Base-by-base conservation (phyloP, 2,888 invertebrate species). In the Hyppa rectilinea region DNA sequence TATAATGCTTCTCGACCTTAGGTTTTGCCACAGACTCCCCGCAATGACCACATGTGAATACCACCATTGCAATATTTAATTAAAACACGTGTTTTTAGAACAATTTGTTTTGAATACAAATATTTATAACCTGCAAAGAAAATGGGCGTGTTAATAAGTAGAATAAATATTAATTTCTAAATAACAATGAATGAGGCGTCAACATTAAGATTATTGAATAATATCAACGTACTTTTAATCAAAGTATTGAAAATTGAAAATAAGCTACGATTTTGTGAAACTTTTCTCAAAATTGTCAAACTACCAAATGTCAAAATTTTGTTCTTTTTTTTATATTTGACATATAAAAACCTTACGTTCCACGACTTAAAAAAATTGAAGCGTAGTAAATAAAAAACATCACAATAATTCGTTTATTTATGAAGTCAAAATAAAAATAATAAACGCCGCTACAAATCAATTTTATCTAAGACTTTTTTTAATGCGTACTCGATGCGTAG, bases 21-120 rank as follows among this genome's bases (percentile, higher is more conserved):
- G 98, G 98, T 90, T 99, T 99, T 91, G 99, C 98, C 45, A 99
- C 93, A 49, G 98, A 97, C 75, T 98, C 98, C 0, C 99, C 99
- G 91, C 99, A 99, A 83, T 97, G 97, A 86, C 98, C 98, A 92
- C 99, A 99, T 17, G 98, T 98, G 91, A 99, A 99, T 65, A 98
- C 98, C 53, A 99, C 99, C 99, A 99, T 99, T 55, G 84, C 72
- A 82, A 78, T 66, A 64, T 56, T 50, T 64, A 66, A 59, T 31
- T 66, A 78, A 81, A 63, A 81, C 79, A 79, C 79, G 79, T 89
- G 89, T 78, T 80, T 64, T 77, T 63, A 38, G 6, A 61, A 80
- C 61, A 49, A 79, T 74, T 82, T 83, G 81, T 85, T 88, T 75
- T 86, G 82, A 81, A 80, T 82, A 83, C 86, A 86, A 85, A 84